These are phyloP conservation scores for Rosalia funebris DNA, from an alignment of 2,888 invertebrate genomes.

Conservation along the genomic window DNA sequence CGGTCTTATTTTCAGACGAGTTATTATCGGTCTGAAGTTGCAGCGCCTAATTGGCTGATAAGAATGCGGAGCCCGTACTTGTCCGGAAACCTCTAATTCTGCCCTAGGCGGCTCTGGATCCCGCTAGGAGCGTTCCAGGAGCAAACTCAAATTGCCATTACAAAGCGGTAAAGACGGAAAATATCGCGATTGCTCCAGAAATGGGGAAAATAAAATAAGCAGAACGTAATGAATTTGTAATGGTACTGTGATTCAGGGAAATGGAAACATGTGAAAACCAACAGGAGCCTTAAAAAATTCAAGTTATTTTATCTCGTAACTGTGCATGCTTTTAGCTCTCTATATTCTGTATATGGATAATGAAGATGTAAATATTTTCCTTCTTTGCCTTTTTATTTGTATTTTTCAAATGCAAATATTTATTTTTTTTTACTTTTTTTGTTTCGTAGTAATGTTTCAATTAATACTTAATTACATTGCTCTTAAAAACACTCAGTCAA, in stretches of 20 bases:
- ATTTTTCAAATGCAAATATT: no score
- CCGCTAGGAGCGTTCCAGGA: conserved; percentile 23
- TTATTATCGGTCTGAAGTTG: conserved; percentile 55
- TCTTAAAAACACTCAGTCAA: no score
- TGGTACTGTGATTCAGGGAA: not conserved
- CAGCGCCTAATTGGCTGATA: conserved; percentile 60
- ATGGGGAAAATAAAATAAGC: conserved; percentile 3
- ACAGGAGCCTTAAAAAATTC: not conserved
- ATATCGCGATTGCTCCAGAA: conserved; percentile 8
- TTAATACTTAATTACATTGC: no score
- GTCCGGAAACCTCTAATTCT: conserved; percentile 31
- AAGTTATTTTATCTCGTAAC: not conserved
- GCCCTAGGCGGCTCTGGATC: conserved; percentile 29
- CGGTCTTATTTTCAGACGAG: conserved; percentile 47
- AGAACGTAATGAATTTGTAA: conserved; percentile 4
- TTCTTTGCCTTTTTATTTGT: no score
- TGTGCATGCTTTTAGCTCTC: not conserved
- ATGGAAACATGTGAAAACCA: not conserved
- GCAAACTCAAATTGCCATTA: conserved; percentile 28
- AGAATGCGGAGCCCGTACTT: conserved; percentile 57
- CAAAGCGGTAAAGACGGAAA: conserved; percentile 21
- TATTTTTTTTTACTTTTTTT: no score
- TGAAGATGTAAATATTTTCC: not conserved
- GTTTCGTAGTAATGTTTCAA: no score
- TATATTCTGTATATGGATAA: not conserved